These are phyloP conservation scores for Caenorhabditis latens DNA, from an alignment of 1,140 invertebrate genomes.

Conservation along the genomic window DNA sequence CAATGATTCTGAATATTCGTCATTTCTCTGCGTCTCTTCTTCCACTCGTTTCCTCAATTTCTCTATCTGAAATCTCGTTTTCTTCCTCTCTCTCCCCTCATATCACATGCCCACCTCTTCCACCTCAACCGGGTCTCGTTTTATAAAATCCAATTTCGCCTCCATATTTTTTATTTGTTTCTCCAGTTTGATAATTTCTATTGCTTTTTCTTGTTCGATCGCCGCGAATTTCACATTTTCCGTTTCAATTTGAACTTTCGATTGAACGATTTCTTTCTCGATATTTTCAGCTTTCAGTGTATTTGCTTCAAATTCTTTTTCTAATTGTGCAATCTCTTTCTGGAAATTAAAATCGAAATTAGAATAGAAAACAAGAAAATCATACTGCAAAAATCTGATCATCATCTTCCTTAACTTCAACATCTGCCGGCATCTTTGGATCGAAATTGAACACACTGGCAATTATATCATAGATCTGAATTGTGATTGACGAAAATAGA, in stretches of 20 bases:
- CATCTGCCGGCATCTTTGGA: conserved; percentile 25
- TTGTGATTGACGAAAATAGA: background rate
- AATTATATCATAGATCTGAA: conserved; percentile 23
- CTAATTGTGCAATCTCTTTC: conserved; percentile 43
- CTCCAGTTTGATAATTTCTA: conserved; percentile 37
- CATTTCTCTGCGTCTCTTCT: conserved; percentile 34
- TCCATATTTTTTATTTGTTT: conserved; percentile 38
- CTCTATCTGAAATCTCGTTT: conserved; percentile 24
- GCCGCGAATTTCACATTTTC: conserved; percentile 47
- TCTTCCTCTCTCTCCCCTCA: background rate
- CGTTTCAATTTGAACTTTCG: conserved; percentile 38
- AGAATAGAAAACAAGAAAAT: background rate
- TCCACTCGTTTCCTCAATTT: conserved; percentile 36
- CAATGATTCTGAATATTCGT: conserved; percentile 36
- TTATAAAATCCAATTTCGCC: conserved; percentile 37
- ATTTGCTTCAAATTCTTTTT: conserved; percentile 4
- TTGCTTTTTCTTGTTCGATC: conserved; percentile 44
- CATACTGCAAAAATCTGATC: conserved; percentile 35
- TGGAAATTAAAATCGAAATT: background rate
- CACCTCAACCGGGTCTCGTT: conserved; percentile 12
- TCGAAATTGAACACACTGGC: conserved; percentile 18
- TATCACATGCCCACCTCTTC: background rate
- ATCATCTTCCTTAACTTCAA: conserved; percentile 25
- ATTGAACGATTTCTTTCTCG: conserved; percentile 10
- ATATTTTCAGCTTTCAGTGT: conserved; percentile 8